A percentile compares a stretch with the other conserved stretches of the same genome.
Evolutionary conservation across 2,797 vertebrate species (phyloP).

Genomic region (Tiaroga cobitis): DNA sequence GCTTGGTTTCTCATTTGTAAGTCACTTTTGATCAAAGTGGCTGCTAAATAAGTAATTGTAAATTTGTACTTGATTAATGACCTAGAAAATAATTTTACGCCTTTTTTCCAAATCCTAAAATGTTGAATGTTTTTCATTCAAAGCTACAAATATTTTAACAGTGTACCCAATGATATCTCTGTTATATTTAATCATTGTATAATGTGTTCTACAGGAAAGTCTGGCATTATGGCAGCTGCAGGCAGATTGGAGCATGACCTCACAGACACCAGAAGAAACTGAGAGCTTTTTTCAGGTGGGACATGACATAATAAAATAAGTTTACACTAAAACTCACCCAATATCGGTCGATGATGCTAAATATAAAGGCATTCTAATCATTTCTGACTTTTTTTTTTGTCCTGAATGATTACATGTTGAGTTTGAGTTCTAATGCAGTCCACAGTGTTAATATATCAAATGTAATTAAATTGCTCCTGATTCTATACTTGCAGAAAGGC

Average conservation of each 20-base stretch:
- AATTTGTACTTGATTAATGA: background rate
- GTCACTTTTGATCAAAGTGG: background rate
- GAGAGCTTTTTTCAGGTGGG: slow-evolving; percentile 88
- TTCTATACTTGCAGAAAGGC: slow-evolving; percentile 78
- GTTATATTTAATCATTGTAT: background rate
- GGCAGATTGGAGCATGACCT: slow-evolving; percentile 85
- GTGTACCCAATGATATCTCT: background rate
- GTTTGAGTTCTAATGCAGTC: background rate
- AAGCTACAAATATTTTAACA: background rate
- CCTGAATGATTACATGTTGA: background rate
- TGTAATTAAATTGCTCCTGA: background rate
- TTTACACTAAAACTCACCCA: background rate
- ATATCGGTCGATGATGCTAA: background rate
- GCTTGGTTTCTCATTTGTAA: background rate
- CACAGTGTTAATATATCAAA: background rate
- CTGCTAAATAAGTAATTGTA: background rate
- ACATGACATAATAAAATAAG: background rate
- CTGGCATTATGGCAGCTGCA: slow-evolving; percentile 87
- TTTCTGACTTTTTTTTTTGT: background rate
- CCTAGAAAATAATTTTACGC: background rate
- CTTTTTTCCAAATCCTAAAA: background rate
- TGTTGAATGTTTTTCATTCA: background rate
- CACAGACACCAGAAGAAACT: slow-evolving; percentile 78
- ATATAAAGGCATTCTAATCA: background rate
- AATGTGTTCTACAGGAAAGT: slow-evolving; percentile 77